Percentiles rank a stretch among this genome's conserved stretches.
Evolutionary conservation across 2,113 vertebrate genomes (phyloP).

Genomic region (Plectropomus leopardus): DNA sequence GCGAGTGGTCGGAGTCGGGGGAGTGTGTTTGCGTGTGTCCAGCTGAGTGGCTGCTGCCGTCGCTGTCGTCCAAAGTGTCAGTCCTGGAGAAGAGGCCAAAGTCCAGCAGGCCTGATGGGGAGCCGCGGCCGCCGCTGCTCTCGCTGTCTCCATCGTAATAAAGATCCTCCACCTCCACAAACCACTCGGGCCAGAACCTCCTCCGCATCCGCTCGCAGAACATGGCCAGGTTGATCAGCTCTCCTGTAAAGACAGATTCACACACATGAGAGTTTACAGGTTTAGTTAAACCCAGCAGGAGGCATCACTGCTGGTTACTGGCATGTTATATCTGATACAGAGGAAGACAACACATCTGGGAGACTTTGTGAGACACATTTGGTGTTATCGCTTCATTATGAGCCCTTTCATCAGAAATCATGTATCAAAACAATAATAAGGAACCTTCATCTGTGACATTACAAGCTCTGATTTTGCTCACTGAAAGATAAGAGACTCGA

Average conservation of each 20-base stretch:
- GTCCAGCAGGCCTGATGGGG: conserved; percentile 79
- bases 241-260: conserved; percentile 84
- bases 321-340: not conserved
- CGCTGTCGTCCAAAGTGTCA: conserved; percentile 93
- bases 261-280: conserved; percentile 5
- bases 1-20: conserved; percentile 92
- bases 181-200: conserved; percentile 98
- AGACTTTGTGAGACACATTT: not conserved
- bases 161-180: conserved; percentile 91
- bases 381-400: not conserved
- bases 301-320: not conserved
- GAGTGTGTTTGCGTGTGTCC: conserved; percentile 79
- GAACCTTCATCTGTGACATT: conserved; percentile 4
- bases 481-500: conserved; percentile 32
- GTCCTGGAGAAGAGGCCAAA: conserved; percentile 95
- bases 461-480: conserved; percentile 26
- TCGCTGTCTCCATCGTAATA: conserved; percentile 92
- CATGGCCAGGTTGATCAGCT: conserved; percentile 96
- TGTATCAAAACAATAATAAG: conserved; percentile 31
- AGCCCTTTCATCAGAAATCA: conserved; percentile 29
- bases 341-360: conserved; percentile 7
- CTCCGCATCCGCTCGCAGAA: conserved; percentile 97
- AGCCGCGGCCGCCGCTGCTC: conserved; percentile 79
- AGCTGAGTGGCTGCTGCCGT: conserved; percentile 84
- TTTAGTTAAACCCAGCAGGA: conserved; percentile 28